These are phyloP conservation scores for Anthopleura sola DNA, from an alignment of 64 coral and sea anemone species.

Conservation along the genomic window DNA sequence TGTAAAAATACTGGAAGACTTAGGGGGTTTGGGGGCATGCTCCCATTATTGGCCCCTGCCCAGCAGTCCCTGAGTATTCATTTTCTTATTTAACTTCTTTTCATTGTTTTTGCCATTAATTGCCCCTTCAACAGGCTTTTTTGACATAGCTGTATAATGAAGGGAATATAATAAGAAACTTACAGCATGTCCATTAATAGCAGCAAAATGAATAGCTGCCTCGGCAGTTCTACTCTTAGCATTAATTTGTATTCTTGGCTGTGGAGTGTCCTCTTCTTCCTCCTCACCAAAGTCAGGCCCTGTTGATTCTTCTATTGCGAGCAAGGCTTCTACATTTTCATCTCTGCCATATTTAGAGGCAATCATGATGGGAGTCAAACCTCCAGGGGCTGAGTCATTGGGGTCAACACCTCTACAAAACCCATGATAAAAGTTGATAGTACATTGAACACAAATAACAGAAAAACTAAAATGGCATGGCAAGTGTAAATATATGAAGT, in stretches of 20 bases:
- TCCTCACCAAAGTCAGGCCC: neutral
- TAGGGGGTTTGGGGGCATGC: too few relatives aligned
- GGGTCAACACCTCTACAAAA: slow-evolving; percentile 38
- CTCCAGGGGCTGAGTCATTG: slow-evolving; percentile 47
- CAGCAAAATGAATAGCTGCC: slow-evolving; percentile 60
- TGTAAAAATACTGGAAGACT: too few relatives aligned
- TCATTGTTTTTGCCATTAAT: too few relatives aligned
- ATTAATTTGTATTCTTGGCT: slow-evolving; percentile 14
- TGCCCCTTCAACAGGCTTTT: too few relatives aligned
- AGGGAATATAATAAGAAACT: neutral
- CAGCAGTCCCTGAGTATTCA: too few relatives aligned
- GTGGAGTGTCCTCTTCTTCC: slow-evolving; percentile 25
- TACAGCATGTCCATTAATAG: slow-evolving; percentile 47
- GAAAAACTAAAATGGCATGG: too few relatives aligned
- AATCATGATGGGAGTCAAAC: slow-evolving; percentile 57
- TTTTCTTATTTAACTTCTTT: too few relatives aligned
- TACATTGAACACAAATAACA: too few relatives aligned
- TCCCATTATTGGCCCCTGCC: too few relatives aligned
- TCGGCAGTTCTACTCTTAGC: slow-evolving; percentile 27
- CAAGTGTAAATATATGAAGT: too few relatives aligned
- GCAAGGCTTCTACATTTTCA: slow-evolving; percentile 35
- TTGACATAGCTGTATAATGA: too few relatives aligned
- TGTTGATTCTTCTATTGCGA: slow-evolving; percentile 9
- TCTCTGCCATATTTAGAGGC: slow-evolving; percentile 47
- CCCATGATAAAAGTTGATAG: too few relatives aligned